Evolutionary conservation across 2,797 vertebrate genomes (phyloP).

Genomic region (Notolabrus celidotus): DNA sequence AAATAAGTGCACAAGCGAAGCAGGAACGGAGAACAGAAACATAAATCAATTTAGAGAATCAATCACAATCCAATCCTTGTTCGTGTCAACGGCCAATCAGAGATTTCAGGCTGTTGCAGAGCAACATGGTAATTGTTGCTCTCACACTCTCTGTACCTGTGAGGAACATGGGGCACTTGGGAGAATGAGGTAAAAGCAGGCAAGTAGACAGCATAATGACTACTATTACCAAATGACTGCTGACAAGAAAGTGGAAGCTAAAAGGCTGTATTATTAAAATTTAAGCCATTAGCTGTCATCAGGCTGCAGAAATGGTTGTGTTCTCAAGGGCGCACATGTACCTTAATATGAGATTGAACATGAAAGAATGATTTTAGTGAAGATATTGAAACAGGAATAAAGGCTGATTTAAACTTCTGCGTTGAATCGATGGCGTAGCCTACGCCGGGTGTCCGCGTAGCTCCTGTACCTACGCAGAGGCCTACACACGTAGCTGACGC

Average conservation of each 20-base stretch:
- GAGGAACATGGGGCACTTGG: constrained; percentile 6
- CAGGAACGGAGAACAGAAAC: constrained; percentile 19
- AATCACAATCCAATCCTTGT: neutral
- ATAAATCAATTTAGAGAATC: constrained; percentile 16
- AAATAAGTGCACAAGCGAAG: too few species aligned
- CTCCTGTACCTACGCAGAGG: too few species aligned
- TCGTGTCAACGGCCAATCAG: neutral
- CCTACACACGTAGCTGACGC: too few species aligned
- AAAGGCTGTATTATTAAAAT: constrained; percentile 58
- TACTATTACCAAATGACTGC: constrained; percentile 50
- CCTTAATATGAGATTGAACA: neutral
- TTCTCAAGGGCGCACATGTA: constrained; percentile 4
- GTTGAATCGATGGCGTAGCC: too few species aligned
- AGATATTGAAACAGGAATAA: too few species aligned
- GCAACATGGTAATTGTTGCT: neutral
- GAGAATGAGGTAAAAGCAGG: constrained; percentile 24
- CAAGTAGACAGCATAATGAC: constrained; percentile 52
- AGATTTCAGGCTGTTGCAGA: neutral
- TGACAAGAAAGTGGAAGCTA: constrained; percentile 60
- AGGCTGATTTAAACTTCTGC: too few species aligned
- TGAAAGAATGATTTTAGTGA: neutral
- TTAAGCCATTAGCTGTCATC: constrained; percentile 48
- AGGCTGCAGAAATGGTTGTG: constrained; percentile 8
- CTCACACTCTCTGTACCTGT: neutral
- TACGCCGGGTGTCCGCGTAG: too few species aligned